These are phyloP conservation scores for Yponomeuta evonymella DNA, from an alignment of 2,888 invertebrate species.

Conservation along the genomic window DNA sequence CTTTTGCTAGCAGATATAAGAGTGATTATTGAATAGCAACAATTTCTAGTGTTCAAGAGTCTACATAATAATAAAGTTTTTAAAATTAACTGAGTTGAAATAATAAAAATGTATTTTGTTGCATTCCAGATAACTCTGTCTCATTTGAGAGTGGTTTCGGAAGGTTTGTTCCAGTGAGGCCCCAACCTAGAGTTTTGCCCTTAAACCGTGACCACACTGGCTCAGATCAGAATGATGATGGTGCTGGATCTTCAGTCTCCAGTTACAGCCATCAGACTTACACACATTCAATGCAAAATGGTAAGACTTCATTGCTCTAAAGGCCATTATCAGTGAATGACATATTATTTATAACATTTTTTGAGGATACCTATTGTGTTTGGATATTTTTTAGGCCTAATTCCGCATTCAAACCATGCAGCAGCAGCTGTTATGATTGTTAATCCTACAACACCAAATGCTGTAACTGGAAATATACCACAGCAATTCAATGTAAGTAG, in stretches of 20 bases:
- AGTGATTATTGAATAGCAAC: no score
- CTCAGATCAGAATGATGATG: conserved; percentile 58
- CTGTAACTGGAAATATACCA: conserved; percentile 58
- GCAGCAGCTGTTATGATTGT: conserved; percentile 74
- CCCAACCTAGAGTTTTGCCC: conserved; percentile 65
- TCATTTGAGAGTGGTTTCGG: conserved; percentile 68
- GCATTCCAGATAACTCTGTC: conserved; percentile 58
- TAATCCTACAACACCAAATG: conserved; percentile 70
- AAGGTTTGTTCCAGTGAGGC: conserved; percentile 70
- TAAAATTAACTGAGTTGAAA: no score
- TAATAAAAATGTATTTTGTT: neutral
- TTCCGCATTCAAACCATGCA: conserved; percentile 67
- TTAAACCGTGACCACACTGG: conserved; percentile 58
- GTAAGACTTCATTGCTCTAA: conserved; percentile 30
- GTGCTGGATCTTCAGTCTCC: conserved; percentile 46
- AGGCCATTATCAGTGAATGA: neutral
- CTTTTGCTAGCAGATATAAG: no score
- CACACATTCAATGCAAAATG: conserved; percentile 68
- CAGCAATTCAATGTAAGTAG: conserved; percentile 64
- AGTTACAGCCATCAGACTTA: conserved; percentile 63
- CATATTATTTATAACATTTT: neutral
- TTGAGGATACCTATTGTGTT: conserved; percentile 7
- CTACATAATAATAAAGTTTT: no score
- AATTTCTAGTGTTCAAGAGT: no score
- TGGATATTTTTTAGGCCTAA: conserved; percentile 44